Evolutionary conservation across 2,888 invertebrate genomes (phyloP), one percentile per base, ranked within the genome.

Genomic region (Protophormia terraenovae): DNA sequence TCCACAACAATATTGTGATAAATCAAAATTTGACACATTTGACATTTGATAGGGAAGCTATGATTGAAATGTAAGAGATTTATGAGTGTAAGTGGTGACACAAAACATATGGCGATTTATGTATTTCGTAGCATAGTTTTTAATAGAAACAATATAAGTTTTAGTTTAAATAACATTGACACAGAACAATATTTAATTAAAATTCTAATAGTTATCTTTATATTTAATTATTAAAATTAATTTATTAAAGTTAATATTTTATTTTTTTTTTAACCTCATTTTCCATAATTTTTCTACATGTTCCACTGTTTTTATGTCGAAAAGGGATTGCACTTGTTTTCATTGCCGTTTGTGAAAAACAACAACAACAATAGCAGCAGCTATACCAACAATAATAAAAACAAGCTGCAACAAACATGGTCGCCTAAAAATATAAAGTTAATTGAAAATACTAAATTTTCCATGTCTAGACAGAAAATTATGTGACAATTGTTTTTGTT

Each of bases 371-470:
- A 35, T 55, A 45, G 32, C 53, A 12, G 8, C 10, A 32, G 50
- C 19, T 27, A n/a, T 16, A 32, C 16, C 58, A 8, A 22, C 29
- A 62, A 38, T 24, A 55, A 55, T 5, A 80, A 16, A n/a, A 72
- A 19, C 27, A 62, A 71, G 55, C 35, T 77, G 76, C 82, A 71
- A 22, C 76, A 60, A 82, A 71, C 27, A 76, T 71, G 76, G 32
- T 71, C 55, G 62, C 82, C 76, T 76, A 53, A 82, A 76, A 75
- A 75, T 69, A 69, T 32, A 82, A 86, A 90, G 90, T 90, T 91
- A 91, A 91, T 91, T 91, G 91, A 91, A 91, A 91, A 91, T 91
- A 91, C 91, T 90, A 91, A 91, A 91, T 91, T 91, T 91, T 87
- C 89, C 90, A 90, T 89, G 91, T 91, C 91, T 91, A 91, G 91